Conservation (phyloP, 35 echinoderm and acorn worm species). For the Holothuria glaberrima region DNA sequence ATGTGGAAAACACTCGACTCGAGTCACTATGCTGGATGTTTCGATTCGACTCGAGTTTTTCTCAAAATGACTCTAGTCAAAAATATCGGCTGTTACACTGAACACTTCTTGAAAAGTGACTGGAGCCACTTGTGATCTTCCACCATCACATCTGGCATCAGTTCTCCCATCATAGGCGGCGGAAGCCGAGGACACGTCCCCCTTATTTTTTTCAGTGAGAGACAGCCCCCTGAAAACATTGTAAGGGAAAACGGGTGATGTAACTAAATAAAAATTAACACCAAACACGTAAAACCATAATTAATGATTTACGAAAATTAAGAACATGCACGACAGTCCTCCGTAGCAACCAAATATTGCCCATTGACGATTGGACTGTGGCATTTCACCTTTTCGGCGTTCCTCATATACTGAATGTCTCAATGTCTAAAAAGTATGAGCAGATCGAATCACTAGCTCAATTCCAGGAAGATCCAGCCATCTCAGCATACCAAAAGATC, state of each 20-base stretch:
- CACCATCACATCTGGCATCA: no score
- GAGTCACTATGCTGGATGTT: no score
- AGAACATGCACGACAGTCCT: not conserved
- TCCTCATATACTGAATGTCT: not conserved
- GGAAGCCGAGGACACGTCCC: no score
- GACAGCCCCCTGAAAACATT: not conserved
- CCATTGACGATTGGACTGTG: not conserved
- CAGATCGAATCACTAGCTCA: conserved; percentile 23
- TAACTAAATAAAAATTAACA: not conserved
- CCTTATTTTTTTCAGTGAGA: no score
- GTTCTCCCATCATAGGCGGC: no score
- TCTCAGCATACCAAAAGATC: conserved; percentile 5
- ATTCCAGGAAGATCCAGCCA: conserved; percentile 23
- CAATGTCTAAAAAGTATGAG: conserved; percentile 28
- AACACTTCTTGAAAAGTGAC: no score
- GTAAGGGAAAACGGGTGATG: not conserved
- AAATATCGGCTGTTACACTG: no score
- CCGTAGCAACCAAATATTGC: conserved; percentile 5
- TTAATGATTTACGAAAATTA: conserved; percentile 6
- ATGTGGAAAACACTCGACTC: no score
- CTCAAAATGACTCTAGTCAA: no score
- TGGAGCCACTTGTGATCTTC: no score
- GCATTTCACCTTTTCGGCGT: not conserved
- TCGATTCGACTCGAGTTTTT: no score
- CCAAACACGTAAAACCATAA: conserved; percentile 5